Percentiles rank a stretch among this genome's conserved stretches.
Evolutionary conservation across 2,113 vertebrate species (phyloP).

Genomic region (Cebidichthys violaceus): DNA sequence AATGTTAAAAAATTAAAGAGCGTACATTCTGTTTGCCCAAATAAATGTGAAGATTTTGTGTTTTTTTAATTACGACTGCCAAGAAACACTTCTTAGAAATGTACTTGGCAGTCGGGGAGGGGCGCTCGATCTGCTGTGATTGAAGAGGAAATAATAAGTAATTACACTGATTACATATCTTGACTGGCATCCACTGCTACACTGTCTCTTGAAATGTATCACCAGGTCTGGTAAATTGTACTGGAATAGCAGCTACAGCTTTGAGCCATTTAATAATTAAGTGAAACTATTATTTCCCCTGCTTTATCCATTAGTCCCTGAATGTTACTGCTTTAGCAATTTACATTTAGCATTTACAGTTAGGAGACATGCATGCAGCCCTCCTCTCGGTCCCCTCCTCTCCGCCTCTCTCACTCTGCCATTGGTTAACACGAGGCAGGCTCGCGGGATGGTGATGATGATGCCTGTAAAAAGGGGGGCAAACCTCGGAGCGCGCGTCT

Average conservation of each 20-base stretch:
- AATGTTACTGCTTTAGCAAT: too few relatives aligned
- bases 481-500: constrained; percentile 59
- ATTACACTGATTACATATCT: neutral
- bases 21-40: neutral
- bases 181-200: neutral
- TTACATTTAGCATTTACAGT: constrained; percentile 2
- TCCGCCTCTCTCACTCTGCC: constrained; percentile 33
- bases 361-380: neutral
- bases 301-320: neutral
- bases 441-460: constrained; percentile 60
- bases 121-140: neutral
- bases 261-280: neutral
- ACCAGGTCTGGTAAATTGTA: too few relatives aligned
- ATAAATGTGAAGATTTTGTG: neutral
- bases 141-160: neutral
- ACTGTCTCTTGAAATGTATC: neutral
- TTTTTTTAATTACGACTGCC: neutral
- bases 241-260: neutral
- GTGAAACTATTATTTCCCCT: neutral
- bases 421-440: constrained; percentile 58
- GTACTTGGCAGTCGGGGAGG: neutral
- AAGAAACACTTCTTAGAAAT: neutral
- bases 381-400: constrained; percentile 26
- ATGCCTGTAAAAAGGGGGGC: constrained; percentile 41
- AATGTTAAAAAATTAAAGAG: neutral